Conservation (phyloP, 2,797 vertebrate species). For the Sylvilagus floridanus region DNA sequence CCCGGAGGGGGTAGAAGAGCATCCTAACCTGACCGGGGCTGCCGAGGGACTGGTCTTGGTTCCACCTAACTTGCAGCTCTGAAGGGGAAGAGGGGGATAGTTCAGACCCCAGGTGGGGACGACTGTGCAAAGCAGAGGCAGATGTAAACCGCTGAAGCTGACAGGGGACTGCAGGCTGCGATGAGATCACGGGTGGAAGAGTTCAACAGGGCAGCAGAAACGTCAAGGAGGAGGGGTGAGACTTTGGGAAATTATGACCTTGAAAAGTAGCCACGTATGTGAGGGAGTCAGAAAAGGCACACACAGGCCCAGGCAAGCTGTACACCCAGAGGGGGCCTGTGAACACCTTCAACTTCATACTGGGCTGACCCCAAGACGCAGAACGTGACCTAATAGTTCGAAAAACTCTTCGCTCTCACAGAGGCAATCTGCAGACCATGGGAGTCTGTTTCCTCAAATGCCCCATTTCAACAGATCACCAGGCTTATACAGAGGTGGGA, state of each 20-base stretch:
- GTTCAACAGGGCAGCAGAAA: neutral
- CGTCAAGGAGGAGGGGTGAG: neutral
- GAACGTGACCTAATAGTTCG: neutral
- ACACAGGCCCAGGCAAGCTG: neutral
- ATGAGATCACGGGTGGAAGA: neutral
- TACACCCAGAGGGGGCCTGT: neutral
- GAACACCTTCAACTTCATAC: neutral
- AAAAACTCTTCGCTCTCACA: neutral
- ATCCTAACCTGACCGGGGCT: neutral
- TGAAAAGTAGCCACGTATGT: neutral
- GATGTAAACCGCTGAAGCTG: neutral
- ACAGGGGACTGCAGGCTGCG: neutral
- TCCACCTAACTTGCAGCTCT: neutral
- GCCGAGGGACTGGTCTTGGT: neutral
- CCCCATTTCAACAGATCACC: neutral
- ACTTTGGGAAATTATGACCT: neutral
- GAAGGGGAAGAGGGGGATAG: neutral
- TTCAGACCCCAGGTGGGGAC: neutral
- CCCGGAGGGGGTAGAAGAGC: neutral
- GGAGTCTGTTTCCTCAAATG: neutral
- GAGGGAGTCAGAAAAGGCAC: neutral
- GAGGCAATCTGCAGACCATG: neutral
- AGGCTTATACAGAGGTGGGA: neutral
- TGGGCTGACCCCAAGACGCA: neutral
- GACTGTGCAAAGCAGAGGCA: neutral